A percentile compares a stretch with the other conserved stretches of the same genome.
These are phyloP conservation scores for Numenius arquata DNA, from an alignment of 2,113 vertebrate species.

Conservation along the genomic window DNA sequence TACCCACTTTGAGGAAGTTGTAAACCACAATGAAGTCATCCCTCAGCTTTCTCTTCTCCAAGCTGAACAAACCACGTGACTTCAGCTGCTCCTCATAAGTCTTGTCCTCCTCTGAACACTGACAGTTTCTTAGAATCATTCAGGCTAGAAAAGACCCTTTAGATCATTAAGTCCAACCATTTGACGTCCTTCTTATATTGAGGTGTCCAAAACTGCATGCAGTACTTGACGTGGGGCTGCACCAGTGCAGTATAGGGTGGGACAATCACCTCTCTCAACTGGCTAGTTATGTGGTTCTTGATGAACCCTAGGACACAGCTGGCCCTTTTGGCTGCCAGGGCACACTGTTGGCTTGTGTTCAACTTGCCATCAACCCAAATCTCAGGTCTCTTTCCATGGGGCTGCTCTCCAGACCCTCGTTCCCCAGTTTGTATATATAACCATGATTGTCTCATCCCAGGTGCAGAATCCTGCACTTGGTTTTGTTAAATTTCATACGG, in stretches of 20 bases:
- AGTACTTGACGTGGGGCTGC: background rate
- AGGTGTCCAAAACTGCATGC: background rate
- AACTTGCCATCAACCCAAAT: background rate
- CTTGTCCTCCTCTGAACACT: background rate
- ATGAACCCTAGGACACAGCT: background rate
- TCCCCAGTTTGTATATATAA: background rate
- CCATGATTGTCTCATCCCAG: background rate
- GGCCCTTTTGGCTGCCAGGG: background rate
- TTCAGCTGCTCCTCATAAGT: background rate
- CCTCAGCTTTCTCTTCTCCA: background rate
- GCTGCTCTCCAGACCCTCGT: background rate
- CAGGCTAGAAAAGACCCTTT: background rate
- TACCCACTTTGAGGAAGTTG: rapidly evolving
- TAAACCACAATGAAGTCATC: background rate
- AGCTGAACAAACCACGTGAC: background rate
- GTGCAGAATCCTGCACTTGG: background rate
- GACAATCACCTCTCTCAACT: rapidly evolving
- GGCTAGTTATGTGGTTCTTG: no score
- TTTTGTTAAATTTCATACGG: background rate
- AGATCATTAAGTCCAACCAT: background rate
- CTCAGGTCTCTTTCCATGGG: background rate
- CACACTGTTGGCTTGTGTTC: background rate
- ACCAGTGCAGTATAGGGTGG: background rate
- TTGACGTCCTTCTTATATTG: background rate
- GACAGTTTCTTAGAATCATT: background rate